Evolutionary conservation across 2,113 vertebrate genomes (phyloP).

Genomic region (Sarotherodon lohbergeri): DNA sequence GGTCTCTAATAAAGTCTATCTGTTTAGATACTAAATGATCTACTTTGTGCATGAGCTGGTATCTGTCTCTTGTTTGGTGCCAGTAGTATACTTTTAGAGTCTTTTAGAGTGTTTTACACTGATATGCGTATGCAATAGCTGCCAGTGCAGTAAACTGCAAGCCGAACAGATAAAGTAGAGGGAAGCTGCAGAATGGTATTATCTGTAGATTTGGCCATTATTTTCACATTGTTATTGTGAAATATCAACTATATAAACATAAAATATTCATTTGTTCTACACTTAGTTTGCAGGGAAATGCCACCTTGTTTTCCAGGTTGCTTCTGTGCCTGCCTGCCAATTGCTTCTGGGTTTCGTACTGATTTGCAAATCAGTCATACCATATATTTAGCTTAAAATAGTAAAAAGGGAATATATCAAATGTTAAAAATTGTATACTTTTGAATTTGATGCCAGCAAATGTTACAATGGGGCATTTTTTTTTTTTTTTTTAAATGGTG

Average conservation of each 20-base stretch:
- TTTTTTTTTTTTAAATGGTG: not conserved
- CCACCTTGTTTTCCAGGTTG: not conserved
- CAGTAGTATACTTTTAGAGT: not conserved
- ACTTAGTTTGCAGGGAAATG: not conserved
- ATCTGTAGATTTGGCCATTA: not conserved
- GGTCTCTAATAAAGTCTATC: not conserved
- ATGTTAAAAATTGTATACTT: not conserved
- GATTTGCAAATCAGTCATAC: not conserved
- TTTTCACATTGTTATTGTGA: not conserved
- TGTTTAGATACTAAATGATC: not conserved
- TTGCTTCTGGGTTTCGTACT: not conserved
- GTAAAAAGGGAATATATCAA: not conserved
- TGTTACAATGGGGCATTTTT: not conserved
- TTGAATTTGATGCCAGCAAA: not conserved
- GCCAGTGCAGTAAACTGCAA: not conserved
- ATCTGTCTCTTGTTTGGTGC: not conserved
- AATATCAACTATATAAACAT: not conserved
- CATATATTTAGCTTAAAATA: not conserved
- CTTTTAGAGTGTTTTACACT: not conserved
- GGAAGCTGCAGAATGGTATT: not conserved
- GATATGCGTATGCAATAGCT: not conserved
- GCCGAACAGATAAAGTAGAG: not conserved
- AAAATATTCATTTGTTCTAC: not conserved
- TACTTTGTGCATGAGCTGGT: not conserved
- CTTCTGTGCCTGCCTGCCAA: not conserved